These are phyloP conservation scores for Lampris megalopsis DNA, from an alignment of 2,113 vertebrate genomes.

Conservation along the genomic window DNA sequence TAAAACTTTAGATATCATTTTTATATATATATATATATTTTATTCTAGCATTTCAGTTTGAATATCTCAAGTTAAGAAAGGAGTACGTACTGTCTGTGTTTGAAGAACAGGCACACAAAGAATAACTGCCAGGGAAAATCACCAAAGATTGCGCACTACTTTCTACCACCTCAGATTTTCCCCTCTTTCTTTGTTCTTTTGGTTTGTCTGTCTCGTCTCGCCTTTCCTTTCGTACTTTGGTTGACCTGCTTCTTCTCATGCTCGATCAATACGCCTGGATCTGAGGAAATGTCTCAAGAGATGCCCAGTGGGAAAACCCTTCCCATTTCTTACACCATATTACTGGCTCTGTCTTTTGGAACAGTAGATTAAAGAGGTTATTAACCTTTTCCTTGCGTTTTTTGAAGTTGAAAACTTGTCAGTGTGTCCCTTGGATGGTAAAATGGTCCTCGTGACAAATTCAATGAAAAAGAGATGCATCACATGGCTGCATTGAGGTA, in stretches of 20 bases:
- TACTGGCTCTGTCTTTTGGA: not conserved
- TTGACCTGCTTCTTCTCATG: constrained; percentile 71
- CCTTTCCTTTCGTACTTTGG: constrained; percentile 58
- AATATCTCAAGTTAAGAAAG: constrained; percentile 51
- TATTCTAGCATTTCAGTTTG: constrained; percentile 60
- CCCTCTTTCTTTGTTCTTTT: constrained; percentile 50
- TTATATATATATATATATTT: too few species aligned
- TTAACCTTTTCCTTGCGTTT: too few species aligned
- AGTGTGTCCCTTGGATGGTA: too few species aligned
- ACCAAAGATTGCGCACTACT: constrained; percentile 63
- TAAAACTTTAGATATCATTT: too few species aligned
- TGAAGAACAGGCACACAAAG: constrained; percentile 44
- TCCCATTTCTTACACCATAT: constrained; percentile 13
- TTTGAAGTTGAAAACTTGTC: too few species aligned
- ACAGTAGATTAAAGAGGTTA: too few species aligned
- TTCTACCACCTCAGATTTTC: constrained; percentile 74
- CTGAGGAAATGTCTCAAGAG: constrained; percentile 67
- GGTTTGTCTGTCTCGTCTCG: constrained; percentile 51
- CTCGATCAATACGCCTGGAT: constrained; percentile 68
- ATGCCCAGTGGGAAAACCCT: constrained; percentile 67
- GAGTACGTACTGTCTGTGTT: constrained; percentile 24
- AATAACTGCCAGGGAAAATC: constrained; percentile 68
- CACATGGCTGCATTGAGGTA: too few species aligned
- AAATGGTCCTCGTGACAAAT: too few species aligned
- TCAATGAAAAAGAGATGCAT: too few species aligned